These are phyloP conservation scores for Kryptolebias marmoratus DNA, from an alignment of 2,113 vertebrate species.

Conservation along the genomic window DNA sequence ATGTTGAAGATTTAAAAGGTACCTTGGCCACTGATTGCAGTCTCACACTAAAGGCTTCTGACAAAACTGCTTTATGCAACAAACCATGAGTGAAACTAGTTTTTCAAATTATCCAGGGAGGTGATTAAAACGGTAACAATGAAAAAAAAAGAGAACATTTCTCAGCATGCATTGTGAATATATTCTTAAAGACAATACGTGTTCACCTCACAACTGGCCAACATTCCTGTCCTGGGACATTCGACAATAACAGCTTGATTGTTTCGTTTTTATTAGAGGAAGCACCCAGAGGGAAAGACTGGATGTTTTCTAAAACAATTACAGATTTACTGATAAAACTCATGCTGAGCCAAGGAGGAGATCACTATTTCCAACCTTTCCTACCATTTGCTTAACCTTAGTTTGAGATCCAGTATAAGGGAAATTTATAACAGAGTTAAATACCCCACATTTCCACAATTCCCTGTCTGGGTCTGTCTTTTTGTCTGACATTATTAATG, in stretches of 20 bases:
- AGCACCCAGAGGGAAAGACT: slow-evolving; percentile 38
- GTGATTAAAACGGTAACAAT: slow-evolving; percentile 55
- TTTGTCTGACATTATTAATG: background rate
- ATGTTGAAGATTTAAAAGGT: background rate
- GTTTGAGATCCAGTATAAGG: slow-evolving; percentile 33
- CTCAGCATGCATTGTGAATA: background rate
- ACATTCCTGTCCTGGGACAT: slow-evolving; percentile 7
- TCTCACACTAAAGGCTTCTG: background rate
- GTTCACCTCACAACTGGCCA: slow-evolving; percentile 12
- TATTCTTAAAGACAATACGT: slow-evolving; percentile 14
- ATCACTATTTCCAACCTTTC: slow-evolving; percentile 47
- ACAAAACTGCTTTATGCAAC: too few species aligned
- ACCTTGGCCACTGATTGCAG: background rate
- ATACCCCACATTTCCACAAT: background rate
- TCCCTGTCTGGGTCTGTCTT: background rate
- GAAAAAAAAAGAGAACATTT: slow-evolving; percentile 55
- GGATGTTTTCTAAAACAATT: slow-evolving; percentile 55
- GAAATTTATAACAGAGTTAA: background rate
- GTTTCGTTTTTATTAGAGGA: slow-evolving; percentile 18
- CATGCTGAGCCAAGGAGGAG: slow-evolving; percentile 43
- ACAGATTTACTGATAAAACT: slow-evolving; percentile 59
- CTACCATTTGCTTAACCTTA: slow-evolving; percentile 28
- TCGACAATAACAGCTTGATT: slow-evolving; percentile 28
- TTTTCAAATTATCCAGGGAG: slow-evolving; percentile 1
- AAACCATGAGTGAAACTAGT: too few species aligned